These are phyloP conservation scores for Dermolepida albohirtum DNA, from an alignment of 2,888 invertebrate genomes.

Conservation along the genomic window DNA sequence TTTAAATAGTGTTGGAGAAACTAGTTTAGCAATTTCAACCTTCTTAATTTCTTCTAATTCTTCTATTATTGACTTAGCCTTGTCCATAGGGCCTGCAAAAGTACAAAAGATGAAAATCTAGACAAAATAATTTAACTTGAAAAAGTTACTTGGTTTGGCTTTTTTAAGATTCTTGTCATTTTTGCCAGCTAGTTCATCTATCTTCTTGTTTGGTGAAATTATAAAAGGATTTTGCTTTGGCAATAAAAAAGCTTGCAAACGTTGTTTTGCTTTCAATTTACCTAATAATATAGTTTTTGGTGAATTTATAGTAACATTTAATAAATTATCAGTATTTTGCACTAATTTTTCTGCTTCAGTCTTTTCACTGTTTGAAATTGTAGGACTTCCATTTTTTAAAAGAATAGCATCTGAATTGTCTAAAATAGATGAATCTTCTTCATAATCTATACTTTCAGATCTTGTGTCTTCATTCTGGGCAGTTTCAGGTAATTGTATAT, in stretches of 20 bases:
- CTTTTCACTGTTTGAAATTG: constrained; percentile 8
- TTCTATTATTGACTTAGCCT: constrained; percentile 60
- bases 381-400: constrained; percentile 16
- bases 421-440: constrained; percentile 7
- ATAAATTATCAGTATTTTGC: constrained; percentile 27
- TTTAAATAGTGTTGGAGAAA: constrained; percentile 30
- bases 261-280: constrained; percentile 58
- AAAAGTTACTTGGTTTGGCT: constrained; percentile 49
- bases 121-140: background rate
- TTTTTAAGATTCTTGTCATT: constrained; percentile 46
- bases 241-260: constrained; percentile 59
- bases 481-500: constrained; percentile 12
- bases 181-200: constrained; percentile 46
- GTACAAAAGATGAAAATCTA: background rate
- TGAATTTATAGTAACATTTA: constrained; percentile 37
- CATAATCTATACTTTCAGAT: constrained; percentile 27
- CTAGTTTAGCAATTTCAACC: constrained; percentile 43
- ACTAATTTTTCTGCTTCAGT: constrained; percentile 33
- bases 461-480: constrained; percentile 21
- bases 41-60: constrained; percentile 62
- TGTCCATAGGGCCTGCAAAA: constrained; percentile 48
- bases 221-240: constrained; percentile 46
- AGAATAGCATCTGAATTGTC: constrained; percentile 10
- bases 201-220: constrained; percentile 45
- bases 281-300: constrained; percentile 50